Percentiles rank a stretch among this genome's conserved stretches.
These are phyloP conservation scores for Podargus strigoides DNA, from an alignment of 2,797 vertebrate genomes.

Conservation along the genomic window DNA sequence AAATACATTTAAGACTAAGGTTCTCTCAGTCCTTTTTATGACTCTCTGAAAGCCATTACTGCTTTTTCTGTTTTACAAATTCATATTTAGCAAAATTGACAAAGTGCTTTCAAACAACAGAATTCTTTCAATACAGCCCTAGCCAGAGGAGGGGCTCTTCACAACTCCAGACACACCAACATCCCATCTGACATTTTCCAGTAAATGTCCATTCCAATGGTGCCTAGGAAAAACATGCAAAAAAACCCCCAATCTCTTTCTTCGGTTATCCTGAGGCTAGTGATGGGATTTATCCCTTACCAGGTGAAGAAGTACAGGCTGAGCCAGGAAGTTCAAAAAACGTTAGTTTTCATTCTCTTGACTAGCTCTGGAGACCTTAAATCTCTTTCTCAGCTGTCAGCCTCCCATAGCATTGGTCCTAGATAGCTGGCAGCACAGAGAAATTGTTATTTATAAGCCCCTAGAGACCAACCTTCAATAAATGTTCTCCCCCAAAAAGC, in stretches of 20 bases:
- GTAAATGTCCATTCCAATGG: too few species aligned
- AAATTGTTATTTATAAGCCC: neutral
- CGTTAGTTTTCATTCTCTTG: neutral
- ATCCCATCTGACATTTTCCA: neutral
- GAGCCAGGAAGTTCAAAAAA: neutral
- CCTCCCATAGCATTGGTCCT: neutral
- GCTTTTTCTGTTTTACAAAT: neutral
- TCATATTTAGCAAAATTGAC: neutral
- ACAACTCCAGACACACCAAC: neutral
- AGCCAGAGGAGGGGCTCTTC: neutral
- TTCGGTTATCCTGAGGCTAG: neutral
- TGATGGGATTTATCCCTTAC: neutral
- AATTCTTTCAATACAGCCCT: neutral
- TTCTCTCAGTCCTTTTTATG: neutral
- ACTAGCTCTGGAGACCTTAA: neutral
- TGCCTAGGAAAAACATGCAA: neutral
- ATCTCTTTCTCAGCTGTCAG: neutral
- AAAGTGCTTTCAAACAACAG: neutral
- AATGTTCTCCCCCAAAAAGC: neutral
- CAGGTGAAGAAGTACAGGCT: neutral
- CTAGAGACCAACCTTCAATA: neutral
- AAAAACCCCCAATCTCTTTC: fast-evolving
- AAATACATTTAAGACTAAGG: neutral
- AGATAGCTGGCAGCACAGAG: neutral
- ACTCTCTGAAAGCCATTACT: neutral